These are phyloP conservation scores for Alviniconcha marisindica DNA, from an alignment of 1,140 invertebrate species.

Conservation along the genomic window DNA sequence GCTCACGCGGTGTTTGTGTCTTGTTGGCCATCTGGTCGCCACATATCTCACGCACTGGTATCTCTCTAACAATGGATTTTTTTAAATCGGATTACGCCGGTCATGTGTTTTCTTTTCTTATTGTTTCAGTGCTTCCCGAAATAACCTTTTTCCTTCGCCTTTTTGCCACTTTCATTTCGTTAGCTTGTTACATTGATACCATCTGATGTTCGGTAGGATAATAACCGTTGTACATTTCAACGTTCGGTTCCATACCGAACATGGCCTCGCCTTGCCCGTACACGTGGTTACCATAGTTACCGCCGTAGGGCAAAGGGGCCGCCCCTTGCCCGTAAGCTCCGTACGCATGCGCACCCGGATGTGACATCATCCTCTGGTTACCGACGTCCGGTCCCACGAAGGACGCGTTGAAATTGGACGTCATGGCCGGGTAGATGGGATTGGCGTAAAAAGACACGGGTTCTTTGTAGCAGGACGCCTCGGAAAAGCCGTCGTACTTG, in stretches of 20 bases:
- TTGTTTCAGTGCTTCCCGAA: too few species aligned
- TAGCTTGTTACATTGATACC: slow-evolving; percentile 25
- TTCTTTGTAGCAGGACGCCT: neutral
- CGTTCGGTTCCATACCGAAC: neutral
- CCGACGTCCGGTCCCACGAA: neutral
- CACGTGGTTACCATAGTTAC: slow-evolving; percentile 20
- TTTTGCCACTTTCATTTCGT: too few species aligned
- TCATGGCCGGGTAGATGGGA: slow-evolving; percentile 1
- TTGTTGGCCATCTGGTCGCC: too few species aligned
- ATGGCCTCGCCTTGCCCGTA: neutral
- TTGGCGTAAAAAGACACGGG: neutral
- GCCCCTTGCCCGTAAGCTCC: neutral
- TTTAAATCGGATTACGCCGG: too few species aligned
- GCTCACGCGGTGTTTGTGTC: too few species aligned
- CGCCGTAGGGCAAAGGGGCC: neutral
- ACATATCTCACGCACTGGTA: too few species aligned
- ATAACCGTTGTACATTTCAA: slow-evolving; percentile 21
- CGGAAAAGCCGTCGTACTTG: neutral
- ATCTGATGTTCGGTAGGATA: slow-evolving; percentile 30
- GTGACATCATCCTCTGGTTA: slow-evolving; percentile 25
- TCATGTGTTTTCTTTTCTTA: too few species aligned
- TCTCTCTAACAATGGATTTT: too few species aligned
- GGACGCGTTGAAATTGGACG: neutral
- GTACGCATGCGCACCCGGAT: slow-evolving; percentile 26
- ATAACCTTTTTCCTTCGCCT: too few species aligned